Conservation (phyloP, 1,140 invertebrate species). For the Euschistus heros region DNA sequence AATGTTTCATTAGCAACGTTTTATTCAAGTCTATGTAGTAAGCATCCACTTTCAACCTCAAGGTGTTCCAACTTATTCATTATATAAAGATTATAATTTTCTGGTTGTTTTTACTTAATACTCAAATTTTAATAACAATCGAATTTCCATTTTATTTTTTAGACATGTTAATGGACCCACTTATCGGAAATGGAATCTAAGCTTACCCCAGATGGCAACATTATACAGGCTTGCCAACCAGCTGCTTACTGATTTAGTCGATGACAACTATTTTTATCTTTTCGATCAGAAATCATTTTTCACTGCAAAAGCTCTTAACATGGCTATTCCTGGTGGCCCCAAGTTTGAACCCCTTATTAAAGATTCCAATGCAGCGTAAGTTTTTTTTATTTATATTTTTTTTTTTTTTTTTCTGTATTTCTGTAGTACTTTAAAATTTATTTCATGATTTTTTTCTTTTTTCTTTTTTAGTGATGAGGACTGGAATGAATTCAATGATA, state of each 20-base stretch:
- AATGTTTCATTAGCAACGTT: no score
- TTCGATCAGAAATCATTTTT: slow-evolving; percentile 99
- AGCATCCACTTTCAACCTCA: no score
- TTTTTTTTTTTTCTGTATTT: neutral
- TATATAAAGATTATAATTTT: no score
- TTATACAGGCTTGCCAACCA: slow-evolving; percentile 96
- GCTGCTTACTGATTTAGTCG: slow-evolving; percentile 94
- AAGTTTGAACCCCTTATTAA: slow-evolving; percentile 99
- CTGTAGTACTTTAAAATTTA: neutral
- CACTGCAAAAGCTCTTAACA: slow-evolving; percentile 97
- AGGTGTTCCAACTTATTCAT: no score
- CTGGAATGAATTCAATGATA: slow-evolving; percentile 99
- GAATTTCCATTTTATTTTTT: slow-evolving; percentile 26
- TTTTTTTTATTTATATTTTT: slow-evolving; percentile 18
- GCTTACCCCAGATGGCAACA: slow-evolving; percentile 93
- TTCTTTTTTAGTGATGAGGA: slow-evolving; percentile 79
- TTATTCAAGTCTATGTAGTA: no score
- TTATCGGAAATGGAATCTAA: slow-evolving; percentile 91
- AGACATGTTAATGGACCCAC: slow-evolving; percentile 94
- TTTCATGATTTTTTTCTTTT: slow-evolving; percentile 18
- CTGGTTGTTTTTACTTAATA: no score
- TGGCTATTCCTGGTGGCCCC: slow-evolving; percentile 99
- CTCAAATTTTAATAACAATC: no score
- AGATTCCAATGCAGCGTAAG: slow-evolving; percentile 80
- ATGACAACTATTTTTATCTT: slow-evolving; percentile 98